Conservation (phyloP, 1,140 invertebrate species). For the Heliconius melpomene region DNA sequence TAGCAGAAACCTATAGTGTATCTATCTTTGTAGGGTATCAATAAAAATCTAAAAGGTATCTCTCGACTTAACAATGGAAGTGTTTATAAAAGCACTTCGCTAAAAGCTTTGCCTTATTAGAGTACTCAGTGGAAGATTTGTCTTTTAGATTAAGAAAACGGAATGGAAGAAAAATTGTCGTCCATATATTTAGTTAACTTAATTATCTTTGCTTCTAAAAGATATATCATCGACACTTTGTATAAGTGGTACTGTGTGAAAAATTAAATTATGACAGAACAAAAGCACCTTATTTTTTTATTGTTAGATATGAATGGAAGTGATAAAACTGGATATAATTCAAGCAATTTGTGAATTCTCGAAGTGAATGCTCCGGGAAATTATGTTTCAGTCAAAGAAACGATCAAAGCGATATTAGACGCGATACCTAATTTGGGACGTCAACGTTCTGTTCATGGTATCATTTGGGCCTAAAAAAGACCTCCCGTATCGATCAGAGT, state of each 20-base stretch:
- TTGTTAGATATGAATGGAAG: neutral
- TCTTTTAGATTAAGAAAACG: neutral
- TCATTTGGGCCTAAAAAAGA: conserved; percentile 31
- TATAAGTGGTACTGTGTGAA: neutral
- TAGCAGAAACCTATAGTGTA: conserved; percentile 31
- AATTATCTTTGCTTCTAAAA: neutral
- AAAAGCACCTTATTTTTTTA: neutral
- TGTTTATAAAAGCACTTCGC: conserved; percentile 5
- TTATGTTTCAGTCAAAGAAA: conserved; percentile 2
- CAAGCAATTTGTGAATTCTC: neutral
- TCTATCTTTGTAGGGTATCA: conserved; percentile 31
- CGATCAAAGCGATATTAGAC: conserved; percentile 11
- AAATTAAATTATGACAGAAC: neutral
- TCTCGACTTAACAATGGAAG: neutral
- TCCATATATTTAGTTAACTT: neutral
- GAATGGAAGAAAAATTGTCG: neutral
- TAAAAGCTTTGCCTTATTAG: conserved; percentile 8
- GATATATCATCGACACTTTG: neutral
- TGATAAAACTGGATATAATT: neutral
- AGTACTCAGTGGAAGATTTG: neutral
- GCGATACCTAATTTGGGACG: conserved; percentile 21
- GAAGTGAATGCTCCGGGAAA: neutral
- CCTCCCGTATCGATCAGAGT: conserved; percentile 36
- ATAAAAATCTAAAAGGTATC: conserved; percentile 35
- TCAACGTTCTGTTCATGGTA: conserved; percentile 29